phyloP scores from a whole-genome alignment of 2,888 invertebrate genomes.

The Ectobius pallidus region DNA sequence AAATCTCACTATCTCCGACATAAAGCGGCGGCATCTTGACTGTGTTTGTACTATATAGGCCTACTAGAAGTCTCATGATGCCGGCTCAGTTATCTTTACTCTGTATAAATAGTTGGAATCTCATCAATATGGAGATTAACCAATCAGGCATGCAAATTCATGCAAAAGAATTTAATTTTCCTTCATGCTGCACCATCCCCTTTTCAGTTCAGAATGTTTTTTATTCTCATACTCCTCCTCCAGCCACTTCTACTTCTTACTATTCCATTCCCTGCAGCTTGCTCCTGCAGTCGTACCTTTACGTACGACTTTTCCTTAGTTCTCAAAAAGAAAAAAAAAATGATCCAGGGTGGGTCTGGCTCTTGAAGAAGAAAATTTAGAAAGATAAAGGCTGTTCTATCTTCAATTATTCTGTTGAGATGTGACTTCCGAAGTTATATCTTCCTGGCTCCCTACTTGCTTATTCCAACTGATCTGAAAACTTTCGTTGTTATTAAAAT shows the following conservation, averaged over 20 bases:
- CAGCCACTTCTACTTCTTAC: neutral
- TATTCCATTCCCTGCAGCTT: constrained; percentile 3
- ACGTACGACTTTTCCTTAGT: neutral
- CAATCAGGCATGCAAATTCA: constrained; percentile 51
- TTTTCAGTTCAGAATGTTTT: constrained; percentile 29
- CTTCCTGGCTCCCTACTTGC: neutral
- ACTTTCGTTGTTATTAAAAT: neutral
- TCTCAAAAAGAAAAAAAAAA: neutral
- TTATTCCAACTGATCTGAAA: constrained; percentile 1
- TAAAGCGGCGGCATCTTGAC: neutral
- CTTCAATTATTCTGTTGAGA: neutral
- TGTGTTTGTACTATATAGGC: neutral
- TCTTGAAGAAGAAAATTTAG: neutral
- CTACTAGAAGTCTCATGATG: neutral
- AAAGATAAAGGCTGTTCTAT: neutral
- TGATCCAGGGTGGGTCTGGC: neutral
- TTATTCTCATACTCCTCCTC: constrained; percentile 16
- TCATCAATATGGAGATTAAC: constrained; percentile 51
- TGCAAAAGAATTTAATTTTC: constrained; percentile 51
- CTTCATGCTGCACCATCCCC: constrained; percentile 32
- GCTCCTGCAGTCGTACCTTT: constrained; percentile 1
- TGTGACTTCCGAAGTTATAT: neutral
- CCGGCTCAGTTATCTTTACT: constrained; percentile 26
- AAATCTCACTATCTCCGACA: no score
- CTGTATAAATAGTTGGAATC: constrained; percentile 38